phyloP scores from a whole-genome alignment of 2,113 vertebrate genomes.

The Morone saxatilis region DNA sequence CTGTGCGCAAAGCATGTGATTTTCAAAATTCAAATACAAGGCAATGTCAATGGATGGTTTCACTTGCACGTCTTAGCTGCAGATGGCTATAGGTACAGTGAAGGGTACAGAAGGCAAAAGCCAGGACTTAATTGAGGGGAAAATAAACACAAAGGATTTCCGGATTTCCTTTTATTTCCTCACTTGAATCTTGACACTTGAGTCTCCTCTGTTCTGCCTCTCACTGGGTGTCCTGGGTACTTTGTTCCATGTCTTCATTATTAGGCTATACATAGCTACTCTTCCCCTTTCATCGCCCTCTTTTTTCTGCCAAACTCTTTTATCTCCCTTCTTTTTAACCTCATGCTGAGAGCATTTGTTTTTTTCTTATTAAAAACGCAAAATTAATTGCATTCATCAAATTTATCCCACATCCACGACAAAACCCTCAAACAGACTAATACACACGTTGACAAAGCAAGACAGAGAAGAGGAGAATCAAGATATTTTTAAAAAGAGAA shows the following conservation, averaged over 20 bases:
- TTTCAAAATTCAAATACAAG: neutral
- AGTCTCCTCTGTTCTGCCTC: conserved; percentile 14
- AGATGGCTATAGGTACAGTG: neutral
- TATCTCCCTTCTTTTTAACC: conserved; percentile 30
- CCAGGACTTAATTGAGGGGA: neutral
- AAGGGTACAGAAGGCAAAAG: conserved; percentile 16
- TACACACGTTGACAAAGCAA: neutral
- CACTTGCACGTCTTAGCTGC: neutral
- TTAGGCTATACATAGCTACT: conserved; percentile 26
- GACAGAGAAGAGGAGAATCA: neutral
- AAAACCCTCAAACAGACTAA: conserved; percentile 3
- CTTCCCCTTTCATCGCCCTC: conserved; percentile 27
- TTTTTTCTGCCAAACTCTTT: conserved; percentile 15
- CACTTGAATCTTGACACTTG: conserved; percentile 1
- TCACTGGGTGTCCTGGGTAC: conserved; percentile 19
- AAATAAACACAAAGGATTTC: conserved; percentile 3
- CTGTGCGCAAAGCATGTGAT: neutral
- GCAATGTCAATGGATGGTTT: neutral
- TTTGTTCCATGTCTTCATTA: conserved; percentile 41
- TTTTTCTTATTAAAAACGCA: conserved; percentile 45
- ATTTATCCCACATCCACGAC: neutral
- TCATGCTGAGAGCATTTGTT: conserved; percentile 47
- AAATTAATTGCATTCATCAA: conserved; percentile 60
- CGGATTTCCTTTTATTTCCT: neutral
- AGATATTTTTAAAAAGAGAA: neutral